A percentile compares a stretch with the other conserved stretches of the same genome.
phyloP scores from a whole-genome alignment of 1,140 invertebrate species.

The Mactra quadrangularis region DNA sequence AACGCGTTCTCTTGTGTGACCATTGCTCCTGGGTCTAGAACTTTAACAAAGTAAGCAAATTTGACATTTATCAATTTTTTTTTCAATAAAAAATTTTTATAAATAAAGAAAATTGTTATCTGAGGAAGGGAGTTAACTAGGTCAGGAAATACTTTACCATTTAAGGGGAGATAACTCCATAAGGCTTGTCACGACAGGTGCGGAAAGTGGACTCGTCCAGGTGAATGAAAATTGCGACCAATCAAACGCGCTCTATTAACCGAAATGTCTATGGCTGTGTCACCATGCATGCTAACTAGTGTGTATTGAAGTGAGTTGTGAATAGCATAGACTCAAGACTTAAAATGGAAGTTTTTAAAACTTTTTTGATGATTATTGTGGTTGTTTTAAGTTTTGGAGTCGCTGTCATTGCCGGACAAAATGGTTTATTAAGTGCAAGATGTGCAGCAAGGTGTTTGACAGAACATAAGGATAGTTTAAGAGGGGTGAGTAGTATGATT shows the following conservation, averaged over 20 bases:
- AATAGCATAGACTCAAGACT: conserved; percentile 14
- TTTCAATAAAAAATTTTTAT: too few species aligned
- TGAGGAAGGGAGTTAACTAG: neutral
- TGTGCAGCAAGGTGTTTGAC: conserved; percentile 59
- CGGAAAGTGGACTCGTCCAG: conserved; percentile 54
- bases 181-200: conserved; percentile 12
- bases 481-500: conserved; percentile 36
- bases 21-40: too few species aligned
- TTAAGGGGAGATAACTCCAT: conserved; percentile 8
- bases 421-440: conserved; percentile 61
- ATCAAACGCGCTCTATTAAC: conserved; percentile 41
- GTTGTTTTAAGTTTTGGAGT: conserved; percentile 64
- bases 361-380: conserved; percentile 52
- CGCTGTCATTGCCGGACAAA: conserved; percentile 57
- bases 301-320: conserved; percentile 56
- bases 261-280: conserved; percentile 52
- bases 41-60: too few species aligned
- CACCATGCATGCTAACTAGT: conserved; percentile 34
- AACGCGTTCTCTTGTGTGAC: too few species aligned
- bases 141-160: too few species aligned
- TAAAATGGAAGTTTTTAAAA: conserved; percentile 61
- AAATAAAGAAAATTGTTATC: too few species aligned
- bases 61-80: too few species aligned
- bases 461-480: conserved; percentile 58
- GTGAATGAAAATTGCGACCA: conserved; percentile 60